Evolutionary conservation across 2,888 invertebrate genomes (phyloP), one percentile per base, ranked within the genome.

Genomic region (Mythimna albipuncta): DNA sequence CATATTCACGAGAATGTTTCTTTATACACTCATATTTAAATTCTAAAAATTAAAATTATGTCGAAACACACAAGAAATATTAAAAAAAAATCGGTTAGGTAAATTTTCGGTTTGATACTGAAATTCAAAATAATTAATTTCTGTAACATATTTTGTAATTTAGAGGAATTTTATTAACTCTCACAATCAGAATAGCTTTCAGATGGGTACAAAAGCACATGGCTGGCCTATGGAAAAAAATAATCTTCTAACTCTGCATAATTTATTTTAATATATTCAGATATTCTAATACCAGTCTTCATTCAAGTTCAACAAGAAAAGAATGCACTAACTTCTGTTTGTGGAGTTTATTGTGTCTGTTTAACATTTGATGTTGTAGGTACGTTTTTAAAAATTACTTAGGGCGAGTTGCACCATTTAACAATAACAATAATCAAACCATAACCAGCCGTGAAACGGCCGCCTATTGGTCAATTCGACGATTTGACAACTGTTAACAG

Each of bases 211-310:
- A 72, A 41, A 72, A 72, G 35, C 44, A 55, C 41, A 9, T 32
- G 21, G 13, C 3, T 61, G 13, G 44, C 21, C 44, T 61, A 11
- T 38, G 35, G 6, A 54, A 72, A 54, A 54, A 21, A 44, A 44
- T 5, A 44, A 13, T 13, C 21, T 21, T 21, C n/a, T 52, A 54
- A 54, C 6, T n/a, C 6, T 52, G 35, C 19, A 35, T 58, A 59
- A 35, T n/a, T 38, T 59, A n/a, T 59, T n/a, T 35, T 19, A 10
- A 35, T 4, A 35, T 58, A 35, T 10, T 10, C n/a, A n/a, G 38
- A 47, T 47, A 32, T 62, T 38, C 26, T 63, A 59, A 68, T 59
- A 9, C 2, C n/a, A 50, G 38, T 67, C n/a, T 44, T 47, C 38
- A 52, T 44, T 38, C 5, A 44, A n/a, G 35, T n/a, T 35, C 26